Base-by-base conservation (phyloP, 2,888 invertebrate genomes). In the Bellardia bayeri region DNA sequence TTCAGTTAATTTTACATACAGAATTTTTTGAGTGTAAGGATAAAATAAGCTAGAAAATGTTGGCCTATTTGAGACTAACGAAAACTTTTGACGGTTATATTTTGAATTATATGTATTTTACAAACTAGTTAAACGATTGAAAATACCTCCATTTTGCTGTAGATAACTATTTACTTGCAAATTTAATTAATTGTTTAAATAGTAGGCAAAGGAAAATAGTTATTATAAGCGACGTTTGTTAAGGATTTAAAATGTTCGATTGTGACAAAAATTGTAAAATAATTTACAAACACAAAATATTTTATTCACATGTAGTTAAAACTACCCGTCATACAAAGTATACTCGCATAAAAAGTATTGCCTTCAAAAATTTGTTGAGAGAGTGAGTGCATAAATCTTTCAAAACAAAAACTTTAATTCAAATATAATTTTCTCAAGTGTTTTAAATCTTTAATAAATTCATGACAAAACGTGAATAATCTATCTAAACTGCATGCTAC, bases 361-460 rank as follows among this genome's bases (percentile, higher is more conserved):
- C 23, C 23, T 23, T 23, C 1, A 23, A 23, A 23, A 23, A 23
- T 23, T 23, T 23, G 1, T 80, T 54, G 54, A 56, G 71, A 79
- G 72, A 23, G 40, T 66, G 72, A 23, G 40, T 66, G 2, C 3
- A 79, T 78, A 79, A 84, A 79, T 84, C 72, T 72, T 79, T 40
- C 14, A 72, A 66, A 13, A 11, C 16, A 66, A 23, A 58, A 30
- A 49, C 30, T 68, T 74, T 63, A 42, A 68, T 69, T 75, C 74
- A 64, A 85, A 69, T 82, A 82, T 49, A 85, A 87, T 87, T 79
- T 85, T 37, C 82, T 64, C 74, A 85, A 85, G 78, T 79, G 74
- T 61, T 82, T 78, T 69, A 87, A 85, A 85, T 74, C 64, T 75
- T 82, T 37, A 75, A 82, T 82, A 75, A 82, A 84, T 81, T 85